Base-by-base conservation (phyloP, 37 sponge, comb jelly and placozoan genomes). In the Spongia lamella region DNA sequence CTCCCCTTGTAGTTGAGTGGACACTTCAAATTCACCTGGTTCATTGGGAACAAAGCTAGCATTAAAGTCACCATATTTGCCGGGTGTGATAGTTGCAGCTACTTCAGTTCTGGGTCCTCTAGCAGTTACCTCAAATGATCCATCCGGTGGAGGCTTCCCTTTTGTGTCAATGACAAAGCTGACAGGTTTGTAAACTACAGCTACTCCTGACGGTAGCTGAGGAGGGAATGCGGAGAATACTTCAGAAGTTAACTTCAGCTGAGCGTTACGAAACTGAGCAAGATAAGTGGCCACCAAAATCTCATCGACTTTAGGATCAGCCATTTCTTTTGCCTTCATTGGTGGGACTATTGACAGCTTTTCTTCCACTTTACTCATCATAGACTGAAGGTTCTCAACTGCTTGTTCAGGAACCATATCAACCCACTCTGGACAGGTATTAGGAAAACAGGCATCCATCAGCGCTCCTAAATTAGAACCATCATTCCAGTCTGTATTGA, bases 231-330 rank as follows among this genome's bases (percentile, higher is more conserved):
- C 51, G 3, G 63, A 53, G 19, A 87, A 76, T 27, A 76, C 76
- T 50, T 87, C 87, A 15, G 90, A 73, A 19, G 73, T 60, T 7
- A 64, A 70, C 20, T 55, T 49, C 0, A 82, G 73, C 67, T 82
- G 75, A 27, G 92, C 79, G 56, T 86, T 86, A 56, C 69, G 72
- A 56, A 93, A 89, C 53, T 61, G 69, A 30, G 63, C 47, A 33
- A 93, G 72, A 65, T 89, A 93, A 15, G 83, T 82, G 27, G 88
- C 83, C 26, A 93, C 81, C 0, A 79, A 53, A 1, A 83, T 81
- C 58, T 93, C 94, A 43, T 93, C 94, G 0, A 86, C 82, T 30
- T 93, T 86, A 9, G 94, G 89, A 50, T 93, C 78, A 35, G 94
- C 78, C 36, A 93, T 30, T 47, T 82, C 76, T 14, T 37, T 71